Evolutionary conservation across 2,888 invertebrate genomes (phyloP).

Genomic region (Petrolisthes cinctipes): DNA sequence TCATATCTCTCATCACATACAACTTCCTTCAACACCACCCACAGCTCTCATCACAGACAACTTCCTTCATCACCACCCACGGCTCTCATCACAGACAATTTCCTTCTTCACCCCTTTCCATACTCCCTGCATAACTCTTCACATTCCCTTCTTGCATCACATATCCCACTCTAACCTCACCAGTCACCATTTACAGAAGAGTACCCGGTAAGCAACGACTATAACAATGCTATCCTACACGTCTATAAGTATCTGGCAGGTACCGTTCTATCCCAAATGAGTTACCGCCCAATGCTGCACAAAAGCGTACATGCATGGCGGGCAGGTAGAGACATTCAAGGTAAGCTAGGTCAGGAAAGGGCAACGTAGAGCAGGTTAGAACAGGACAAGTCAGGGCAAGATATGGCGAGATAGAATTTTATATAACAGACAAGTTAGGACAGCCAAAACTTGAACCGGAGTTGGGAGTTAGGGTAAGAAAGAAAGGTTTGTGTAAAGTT

Average conservation of each 20-base stretch:
- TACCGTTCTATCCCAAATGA: background rate
- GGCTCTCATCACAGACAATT: too few relatives aligned
- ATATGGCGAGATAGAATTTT: background rate
- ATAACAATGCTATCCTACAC: too few relatives aligned
- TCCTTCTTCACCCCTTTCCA: too few relatives aligned
- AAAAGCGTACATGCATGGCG: background rate
- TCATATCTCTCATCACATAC: too few relatives aligned
- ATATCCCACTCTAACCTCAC: background rate
- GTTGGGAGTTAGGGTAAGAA: too few relatives aligned
- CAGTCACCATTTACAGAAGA: background rate
- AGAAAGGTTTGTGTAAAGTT: too few relatives aligned
- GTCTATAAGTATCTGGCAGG: background rate
- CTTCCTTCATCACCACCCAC: too few relatives aligned
- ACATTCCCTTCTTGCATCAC: background rate
- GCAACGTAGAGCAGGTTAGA: background rate
- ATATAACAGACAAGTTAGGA: too few relatives aligned
- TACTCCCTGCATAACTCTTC: background rate
- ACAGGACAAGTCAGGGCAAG: background rate
- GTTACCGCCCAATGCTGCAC: too few relatives aligned
- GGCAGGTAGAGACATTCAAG: background rate
- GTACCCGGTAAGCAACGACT: background rate
- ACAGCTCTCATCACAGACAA: too few relatives aligned
- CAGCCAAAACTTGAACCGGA: too few relatives aligned
- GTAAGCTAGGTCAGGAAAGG: background rate
- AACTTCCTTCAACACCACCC: too few relatives aligned